A percentile compares a stretch with the other conserved stretches of the same genome.
Conservation (phyloP, 2,113 vertebrate species). For the Centrocercus urophasianus region DNA sequence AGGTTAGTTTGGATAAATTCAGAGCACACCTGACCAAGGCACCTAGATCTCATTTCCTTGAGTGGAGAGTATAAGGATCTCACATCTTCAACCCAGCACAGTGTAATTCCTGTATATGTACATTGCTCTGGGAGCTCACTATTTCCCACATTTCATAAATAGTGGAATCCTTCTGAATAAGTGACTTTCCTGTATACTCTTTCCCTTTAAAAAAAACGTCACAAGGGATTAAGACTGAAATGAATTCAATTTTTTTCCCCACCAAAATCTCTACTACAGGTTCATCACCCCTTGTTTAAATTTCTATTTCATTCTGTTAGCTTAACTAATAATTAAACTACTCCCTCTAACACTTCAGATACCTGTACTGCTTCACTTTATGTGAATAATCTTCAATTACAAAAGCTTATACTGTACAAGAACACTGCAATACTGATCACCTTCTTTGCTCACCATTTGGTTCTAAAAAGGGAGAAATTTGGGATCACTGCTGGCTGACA, state of each 20-base stretch:
- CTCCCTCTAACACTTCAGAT: not conserved
- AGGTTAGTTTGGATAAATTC: not conserved
- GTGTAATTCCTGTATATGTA: accelerated
- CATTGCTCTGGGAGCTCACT: not conserved
- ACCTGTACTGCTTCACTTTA: not conserved
- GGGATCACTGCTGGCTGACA: not conserved
- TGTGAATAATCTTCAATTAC: not conserved
- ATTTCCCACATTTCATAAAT: not conserved
- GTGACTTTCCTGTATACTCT: not conserved
- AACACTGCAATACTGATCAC: not conserved
- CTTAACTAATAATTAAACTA: not conserved
- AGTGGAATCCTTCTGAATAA: not conserved
- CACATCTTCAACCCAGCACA: not conserved
- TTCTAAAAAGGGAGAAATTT: not conserved
- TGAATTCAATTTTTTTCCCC: not conserved
- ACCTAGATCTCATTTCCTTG: not conserved
- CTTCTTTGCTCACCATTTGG: not conserved
- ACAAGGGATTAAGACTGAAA: not conserved
- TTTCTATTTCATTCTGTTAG: not conserved
- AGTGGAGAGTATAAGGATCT: accelerated
- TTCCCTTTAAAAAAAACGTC: not conserved
- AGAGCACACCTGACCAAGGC: not conserved
- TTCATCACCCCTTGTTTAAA: accelerated
- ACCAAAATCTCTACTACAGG: not conserved
- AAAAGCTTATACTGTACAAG: not conserved